A percentile compares a stretch with the other conserved stretches of the same genome.
phyloP scores from a whole-genome alignment of 2,888 invertebrate genomes.

The Netelia fuscicornis region DNA sequence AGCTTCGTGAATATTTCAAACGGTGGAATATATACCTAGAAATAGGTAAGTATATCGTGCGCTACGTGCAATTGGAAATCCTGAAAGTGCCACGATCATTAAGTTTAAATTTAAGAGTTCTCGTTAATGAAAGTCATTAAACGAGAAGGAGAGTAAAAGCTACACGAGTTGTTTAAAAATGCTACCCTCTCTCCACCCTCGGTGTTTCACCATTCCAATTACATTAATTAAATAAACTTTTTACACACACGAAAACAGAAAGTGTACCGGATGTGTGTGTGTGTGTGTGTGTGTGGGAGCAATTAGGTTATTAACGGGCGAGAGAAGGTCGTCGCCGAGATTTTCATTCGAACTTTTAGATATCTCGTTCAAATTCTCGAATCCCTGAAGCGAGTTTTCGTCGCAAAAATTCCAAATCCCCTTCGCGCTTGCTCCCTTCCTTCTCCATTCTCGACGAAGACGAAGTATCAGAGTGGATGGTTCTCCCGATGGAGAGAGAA shows the following conservation, averaged over 20 bases:
- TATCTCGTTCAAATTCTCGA: conserved; percentile 33
- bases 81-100: conserved; percentile 77
- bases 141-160: conserved; percentile 77
- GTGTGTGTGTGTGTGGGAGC: conserved; percentile 68
- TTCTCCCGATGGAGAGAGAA: conserved; percentile 16
- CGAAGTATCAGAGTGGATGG: conserved; percentile 38
- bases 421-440: not conserved
- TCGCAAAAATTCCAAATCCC: not conserved
- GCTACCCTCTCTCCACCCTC: not conserved
- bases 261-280: not conserved
- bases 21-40: no score
- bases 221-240: conserved; percentile 81
- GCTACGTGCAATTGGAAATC: conserved; percentile 71
- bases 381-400: not conserved
- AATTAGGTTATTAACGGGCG: conserved; percentile 79
- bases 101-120: conserved; percentile 73
- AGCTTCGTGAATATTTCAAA: conserved; percentile 32
- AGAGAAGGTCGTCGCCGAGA: not conserved
- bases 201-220: conserved; percentile 74
- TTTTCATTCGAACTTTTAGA: not conserved
- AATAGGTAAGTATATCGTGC: conserved; percentile 4
- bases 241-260: conserved; percentile 24
- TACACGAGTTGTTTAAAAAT: conserved; percentile 7
- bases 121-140: conserved; percentile 83
- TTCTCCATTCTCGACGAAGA: conserved; percentile 26